Conservation (phyloP, 2,797 vertebrate genomes). For the Hydrocynus forskahlii region DNA sequence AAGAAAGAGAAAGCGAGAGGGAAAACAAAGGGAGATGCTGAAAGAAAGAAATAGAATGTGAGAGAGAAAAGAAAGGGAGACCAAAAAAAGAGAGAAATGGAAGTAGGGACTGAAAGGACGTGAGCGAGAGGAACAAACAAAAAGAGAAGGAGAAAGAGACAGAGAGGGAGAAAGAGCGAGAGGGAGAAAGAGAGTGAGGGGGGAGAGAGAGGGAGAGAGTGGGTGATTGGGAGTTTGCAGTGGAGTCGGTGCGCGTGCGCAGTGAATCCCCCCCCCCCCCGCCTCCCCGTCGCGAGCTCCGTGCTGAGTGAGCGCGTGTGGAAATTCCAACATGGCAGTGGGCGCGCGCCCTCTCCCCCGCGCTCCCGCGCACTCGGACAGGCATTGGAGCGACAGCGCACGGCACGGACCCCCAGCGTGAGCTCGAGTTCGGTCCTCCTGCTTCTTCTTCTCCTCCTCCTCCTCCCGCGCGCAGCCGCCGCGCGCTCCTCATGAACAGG, state of each 20-base stretch:
- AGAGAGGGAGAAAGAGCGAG: neutral
- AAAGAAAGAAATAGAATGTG: no score
- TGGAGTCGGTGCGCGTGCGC: slow-evolving; percentile 85
- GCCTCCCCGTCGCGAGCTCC: slow-evolving; percentile 93
- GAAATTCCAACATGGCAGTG: slow-evolving; percentile 99
- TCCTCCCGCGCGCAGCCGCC: slow-evolving; percentile 67
- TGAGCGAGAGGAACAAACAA: no score
- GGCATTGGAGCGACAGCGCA: slow-evolving; percentile 86
- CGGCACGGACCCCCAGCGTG: slow-evolving; percentile 77
- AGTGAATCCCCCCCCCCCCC: slow-evolving; percentile 88
- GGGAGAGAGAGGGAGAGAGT: neutral
- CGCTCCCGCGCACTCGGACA: slow-evolving; percentile 86
- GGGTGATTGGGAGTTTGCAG: slow-evolving; percentile 32
- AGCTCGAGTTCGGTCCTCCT: neutral
- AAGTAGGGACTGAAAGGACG: no score
- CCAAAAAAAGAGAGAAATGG: no score
- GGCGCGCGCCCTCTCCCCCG: slow-evolving; percentile 87
- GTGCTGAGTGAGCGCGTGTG: slow-evolving; percentile 71
- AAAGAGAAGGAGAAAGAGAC: no score
- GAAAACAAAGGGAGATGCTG: no score
- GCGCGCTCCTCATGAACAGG: slow-evolving; percentile 77
- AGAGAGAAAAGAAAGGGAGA: no score
- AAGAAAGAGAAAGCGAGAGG: no score
- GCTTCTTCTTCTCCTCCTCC: slow-evolving; percentile 65
- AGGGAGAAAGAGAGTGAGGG: neutral